phyloP scores from a whole-genome alignment of 2,888 invertebrate species.

The Scaeva pyrastri region DNA sequence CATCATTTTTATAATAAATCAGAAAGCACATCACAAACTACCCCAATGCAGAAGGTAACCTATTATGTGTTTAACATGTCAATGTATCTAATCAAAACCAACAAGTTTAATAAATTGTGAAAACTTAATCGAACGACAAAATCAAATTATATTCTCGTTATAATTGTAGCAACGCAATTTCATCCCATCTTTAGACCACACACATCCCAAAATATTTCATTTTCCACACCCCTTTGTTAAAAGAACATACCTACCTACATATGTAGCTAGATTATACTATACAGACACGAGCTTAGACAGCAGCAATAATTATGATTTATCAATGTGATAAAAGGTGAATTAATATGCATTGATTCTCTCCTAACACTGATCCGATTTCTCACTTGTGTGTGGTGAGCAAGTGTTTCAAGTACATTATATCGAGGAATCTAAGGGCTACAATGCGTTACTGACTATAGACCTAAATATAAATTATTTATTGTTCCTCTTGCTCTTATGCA shows the following conservation, averaged over 20 bases:
- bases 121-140: constrained; percentile 35
- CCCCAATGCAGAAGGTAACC: neutral
- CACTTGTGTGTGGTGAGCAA: constrained; percentile 15
- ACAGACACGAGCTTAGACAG: neutral
- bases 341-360: constrained; percentile 43
- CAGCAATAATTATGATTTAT: constrained; percentile 47
- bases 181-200: constrained; percentile 5
- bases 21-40: neutral
- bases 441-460: neutral
- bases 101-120: constrained; percentile 28
- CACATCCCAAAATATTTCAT: constrained; percentile 19
- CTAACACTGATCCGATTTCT: constrained; percentile 33
- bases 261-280: constrained; percentile 9
- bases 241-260: no score
- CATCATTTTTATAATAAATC: neutral
- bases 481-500: no score
- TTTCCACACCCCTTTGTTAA: neutral
- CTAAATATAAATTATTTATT: neutral
- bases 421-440: neutral
- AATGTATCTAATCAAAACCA: constrained; percentile 32
- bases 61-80: neutral
- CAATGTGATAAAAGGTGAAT: constrained; percentile 50
- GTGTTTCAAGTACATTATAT: constrained; percentile 16
- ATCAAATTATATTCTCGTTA: constrained; percentile 53
- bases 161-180: constrained; percentile 32